Base-by-base conservation (phyloP, 2,797 vertebrate species). In the Enteromius fasciolatus region DNA sequence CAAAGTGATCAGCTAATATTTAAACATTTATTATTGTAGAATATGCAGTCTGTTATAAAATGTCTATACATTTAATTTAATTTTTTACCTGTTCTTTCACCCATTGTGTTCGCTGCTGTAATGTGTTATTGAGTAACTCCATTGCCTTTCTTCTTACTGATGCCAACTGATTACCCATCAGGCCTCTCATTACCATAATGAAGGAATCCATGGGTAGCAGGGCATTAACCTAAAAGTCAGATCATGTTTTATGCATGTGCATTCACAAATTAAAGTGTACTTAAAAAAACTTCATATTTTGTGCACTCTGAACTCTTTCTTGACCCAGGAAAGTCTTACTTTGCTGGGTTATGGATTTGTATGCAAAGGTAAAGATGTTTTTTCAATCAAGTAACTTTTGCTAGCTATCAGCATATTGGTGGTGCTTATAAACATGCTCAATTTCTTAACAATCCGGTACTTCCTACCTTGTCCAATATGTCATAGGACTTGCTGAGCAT, bases 61-160 rank as follows among this genome's bases (percentile, higher is more conserved):
- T 18, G 17, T 25, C n/a, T 44, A 44, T 3, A 61, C 7, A 41
- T 39, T 69, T 25, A 3, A 44, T 48, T 48, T 5, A 48, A 72
- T 46, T 31, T 67, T 44, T 10, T 64, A 99, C 98, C 89, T 96
- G 96, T 5, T 90, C 90, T 64, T 92, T 92, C 57, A 93, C 92
- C 97, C 97, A 98, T 39, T 80, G 89, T 0, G 89, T 91, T 18
- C 88, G 92, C 54, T 97, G 97, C 87, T 97, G 96, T 74, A 99
- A 93, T 70, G 97, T 97, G 88, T 97, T 98, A 91, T 98, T 99
- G 74, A 99, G 90, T 83, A 99, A 96, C 89, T 99, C 98, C 95
- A 99, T 95, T 0, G 97, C 96, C 88, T 99, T 99, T 44, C 97
- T 96, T 67, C 98, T 93, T 52, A 99, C 96, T 0, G 97, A 97